phyloP scores from a whole-genome alignment of 2,113 vertebrate species.

The sheep (Ovis aries) region DNA sequence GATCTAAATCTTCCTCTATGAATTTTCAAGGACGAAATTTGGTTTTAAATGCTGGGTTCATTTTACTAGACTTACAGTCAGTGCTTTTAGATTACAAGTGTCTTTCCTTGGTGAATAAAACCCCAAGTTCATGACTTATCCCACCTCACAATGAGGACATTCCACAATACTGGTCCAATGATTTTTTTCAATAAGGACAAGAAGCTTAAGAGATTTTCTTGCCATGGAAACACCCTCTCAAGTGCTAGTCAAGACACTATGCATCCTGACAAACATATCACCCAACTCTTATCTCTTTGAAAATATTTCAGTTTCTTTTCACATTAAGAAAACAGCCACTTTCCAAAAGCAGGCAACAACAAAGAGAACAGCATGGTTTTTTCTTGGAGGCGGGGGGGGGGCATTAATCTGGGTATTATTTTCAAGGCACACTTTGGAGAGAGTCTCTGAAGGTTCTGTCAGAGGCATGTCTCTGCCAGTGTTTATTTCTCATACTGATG shows the following conservation, averaged over 20 bases:
- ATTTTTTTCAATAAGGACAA: background rate
- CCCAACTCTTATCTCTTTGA: constrained; percentile 62
- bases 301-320: constrained; percentile 72
- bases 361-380: constrained; percentile 57
- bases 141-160: background rate
- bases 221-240: background rate
- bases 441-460: constrained; percentile 43
- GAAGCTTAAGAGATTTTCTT: background rate
- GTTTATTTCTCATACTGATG: constrained; percentile 75
- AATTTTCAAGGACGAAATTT: constrained; percentile 41
- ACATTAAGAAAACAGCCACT: constrained; percentile 62
- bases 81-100: constrained; percentile 10
- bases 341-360: constrained; percentile 71
- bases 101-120: background rate
- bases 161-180: background rate
- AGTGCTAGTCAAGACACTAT: constrained; percentile 39
- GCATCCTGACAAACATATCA: constrained; percentile 47
- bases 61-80: constrained; percentile 44
- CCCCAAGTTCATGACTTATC: background rate
- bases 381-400: accelerated
- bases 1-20: constrained; percentile 27
- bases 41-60: constrained; percentile 23
- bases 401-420: constrained; percentile 73
- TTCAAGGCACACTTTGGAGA: constrained; percentile 63
- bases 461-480: constrained; percentile 51